Evolutionary conservation across 2,888 invertebrate species (phyloP).

Genomic region (Lamellibrachia satsuma): DNA sequence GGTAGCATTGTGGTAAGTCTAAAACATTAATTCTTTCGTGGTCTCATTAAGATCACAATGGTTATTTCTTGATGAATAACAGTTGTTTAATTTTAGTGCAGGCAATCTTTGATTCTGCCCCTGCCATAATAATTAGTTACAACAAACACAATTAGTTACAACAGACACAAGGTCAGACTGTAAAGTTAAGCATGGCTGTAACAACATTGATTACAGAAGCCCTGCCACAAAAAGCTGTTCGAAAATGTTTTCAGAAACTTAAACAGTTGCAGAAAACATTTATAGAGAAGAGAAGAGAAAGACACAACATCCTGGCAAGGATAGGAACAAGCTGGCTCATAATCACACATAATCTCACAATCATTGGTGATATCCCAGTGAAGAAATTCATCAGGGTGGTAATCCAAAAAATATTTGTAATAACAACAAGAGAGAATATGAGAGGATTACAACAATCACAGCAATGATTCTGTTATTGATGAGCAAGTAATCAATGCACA

Average conservation of each 20-base stretch:
- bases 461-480: neutral
- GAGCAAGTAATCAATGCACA: neutral
- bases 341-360: neutral
- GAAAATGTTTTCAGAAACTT: neutral
- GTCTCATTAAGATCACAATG: no score
- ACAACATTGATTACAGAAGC: neutral
- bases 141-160: neutral
- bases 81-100: no score
- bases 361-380: neutral
- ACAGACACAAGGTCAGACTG: neutral
- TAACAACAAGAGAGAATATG: no score
- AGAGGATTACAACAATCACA: neutral
- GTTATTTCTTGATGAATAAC: no score
- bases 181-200: neutral
- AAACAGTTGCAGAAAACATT: neutral
- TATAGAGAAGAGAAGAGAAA: neutral
- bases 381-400: neutral
- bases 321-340: neutral
- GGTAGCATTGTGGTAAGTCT: no score
- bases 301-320: neutral
- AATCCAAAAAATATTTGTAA: neutral
- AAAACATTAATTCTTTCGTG: no score
- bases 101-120: no score
- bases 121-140: no score
- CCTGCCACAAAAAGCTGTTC: neutral